Conservation (phyloP, 1,140 invertebrate genomes). For the Epicauta chinensis region DNA sequence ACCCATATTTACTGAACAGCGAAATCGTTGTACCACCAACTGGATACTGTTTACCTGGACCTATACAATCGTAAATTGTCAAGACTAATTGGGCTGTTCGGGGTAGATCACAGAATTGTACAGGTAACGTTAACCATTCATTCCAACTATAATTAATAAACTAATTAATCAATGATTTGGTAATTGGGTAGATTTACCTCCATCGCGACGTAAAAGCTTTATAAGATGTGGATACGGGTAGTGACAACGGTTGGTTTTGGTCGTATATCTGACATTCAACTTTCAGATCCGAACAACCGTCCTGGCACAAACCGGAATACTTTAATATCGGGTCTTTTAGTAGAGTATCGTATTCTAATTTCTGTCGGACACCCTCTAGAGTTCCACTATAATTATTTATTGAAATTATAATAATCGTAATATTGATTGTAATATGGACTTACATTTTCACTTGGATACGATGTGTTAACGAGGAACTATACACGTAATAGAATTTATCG, state of each 20-base stretch:
- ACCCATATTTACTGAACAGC: slow-evolving; percentile 87
- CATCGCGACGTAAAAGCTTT: slow-evolving; percentile 88
- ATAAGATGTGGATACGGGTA: slow-evolving; percentile 88
- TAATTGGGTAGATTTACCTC: slow-evolving; percentile 60
- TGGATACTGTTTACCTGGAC: slow-evolving; percentile 71
- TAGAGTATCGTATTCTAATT: slow-evolving; percentile 83
- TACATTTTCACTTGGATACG: slow-evolving; percentile 92
- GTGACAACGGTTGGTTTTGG: slow-evolving; percentile 72
- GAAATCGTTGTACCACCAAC: slow-evolving; percentile 88
- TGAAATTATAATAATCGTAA: background rate
- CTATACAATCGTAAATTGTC: slow-evolving; percentile 89
- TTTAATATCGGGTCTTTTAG: slow-evolving; percentile 83
- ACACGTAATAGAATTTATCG: slow-evolving; percentile 79
- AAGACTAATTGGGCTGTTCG: slow-evolving; percentile 83
- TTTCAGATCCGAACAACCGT: slow-evolving; percentile 76
- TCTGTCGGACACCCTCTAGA: slow-evolving; percentile 82
- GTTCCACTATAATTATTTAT: slow-evolving; percentile 66
- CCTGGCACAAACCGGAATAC: slow-evolving; percentile 81
- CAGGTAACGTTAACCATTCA: slow-evolving; percentile 91
- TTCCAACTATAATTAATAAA: slow-evolving; percentile 72
- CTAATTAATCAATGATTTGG: slow-evolving; percentile 8
- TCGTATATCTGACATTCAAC: slow-evolving; percentile 84
- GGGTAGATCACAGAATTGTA: slow-evolving; percentile 89
- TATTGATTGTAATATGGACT: slow-evolving; percentile 46
- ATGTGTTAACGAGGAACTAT: slow-evolving; percentile 83